Conservation (phyloP, 2,113 vertebrate species). For the Oncorhynchus mykiss region DNA sequence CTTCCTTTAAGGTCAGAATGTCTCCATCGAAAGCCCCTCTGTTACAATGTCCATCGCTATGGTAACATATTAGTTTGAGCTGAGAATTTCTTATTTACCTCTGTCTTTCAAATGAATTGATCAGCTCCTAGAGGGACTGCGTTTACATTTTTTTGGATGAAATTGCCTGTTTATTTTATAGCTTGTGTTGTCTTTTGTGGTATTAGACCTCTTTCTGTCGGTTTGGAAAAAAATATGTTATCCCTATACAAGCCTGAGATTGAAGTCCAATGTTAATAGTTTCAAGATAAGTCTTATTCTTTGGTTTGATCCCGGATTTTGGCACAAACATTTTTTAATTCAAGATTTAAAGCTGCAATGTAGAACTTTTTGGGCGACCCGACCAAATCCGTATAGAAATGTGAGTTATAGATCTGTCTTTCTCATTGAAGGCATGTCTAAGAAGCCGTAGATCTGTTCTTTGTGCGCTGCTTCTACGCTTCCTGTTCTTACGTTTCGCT, state of each 20-base stretch:
- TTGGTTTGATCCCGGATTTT: too few relatives aligned
- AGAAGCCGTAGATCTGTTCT: too few relatives aligned
- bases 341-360: too few relatives aligned
- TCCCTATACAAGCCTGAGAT: background rate
- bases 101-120: slow-evolving; percentile 31
- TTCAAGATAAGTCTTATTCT: too few relatives aligned
- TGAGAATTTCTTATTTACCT: slow-evolving; percentile 48
- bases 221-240: background rate
- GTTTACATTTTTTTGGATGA: background rate
- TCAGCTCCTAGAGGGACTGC: slow-evolving; percentile 22
- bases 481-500: too few relatives aligned
- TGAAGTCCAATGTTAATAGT: background rate
- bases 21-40: slow-evolving; percentile 65
- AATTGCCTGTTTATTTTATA: background rate
- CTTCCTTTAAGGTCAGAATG: slow-evolving; percentile 79
- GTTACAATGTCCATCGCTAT: slow-evolving; percentile 75
- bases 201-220: background rate
- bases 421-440: too few relatives aligned
- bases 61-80: slow-evolving; percentile 78
- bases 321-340: too few relatives aligned
- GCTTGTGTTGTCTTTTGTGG: background rate
- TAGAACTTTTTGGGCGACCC: too few relatives aligned
- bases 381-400: too few relatives aligned
- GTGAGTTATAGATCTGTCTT: too few relatives aligned
- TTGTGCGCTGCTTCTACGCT: too few relatives aligned